Evolutionary conservation across 2,888 invertebrate genomes (phyloP).

Genomic region (Drosophila differens): DNA sequence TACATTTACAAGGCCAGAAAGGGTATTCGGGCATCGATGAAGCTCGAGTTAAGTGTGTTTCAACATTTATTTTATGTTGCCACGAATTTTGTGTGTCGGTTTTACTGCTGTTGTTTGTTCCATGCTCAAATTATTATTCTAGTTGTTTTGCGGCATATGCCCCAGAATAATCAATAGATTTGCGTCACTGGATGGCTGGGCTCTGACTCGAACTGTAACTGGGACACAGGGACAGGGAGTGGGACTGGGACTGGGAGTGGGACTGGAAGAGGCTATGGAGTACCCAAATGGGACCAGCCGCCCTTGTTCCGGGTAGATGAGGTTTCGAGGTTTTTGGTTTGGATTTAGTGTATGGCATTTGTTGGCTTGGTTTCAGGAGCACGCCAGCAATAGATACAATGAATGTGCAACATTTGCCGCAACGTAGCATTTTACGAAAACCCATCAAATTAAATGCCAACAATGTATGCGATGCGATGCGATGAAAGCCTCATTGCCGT

Average conservation of each 20-base stretch:
- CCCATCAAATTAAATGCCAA: neutral
- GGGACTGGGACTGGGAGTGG: too few relatives aligned
- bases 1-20: neutral
- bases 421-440: neutral
- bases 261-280: neutral
- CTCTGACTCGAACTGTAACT: neutral
- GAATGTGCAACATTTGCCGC: constrained; percentile 5
- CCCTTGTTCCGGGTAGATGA: constrained; percentile 23
- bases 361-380: constrained; percentile 5
- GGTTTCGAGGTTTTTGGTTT: constrained; percentile 15
- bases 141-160: constrained; percentile 53
- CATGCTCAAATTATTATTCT: constrained; percentile 29
- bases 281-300: neutral
- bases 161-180: constrained; percentile 73
- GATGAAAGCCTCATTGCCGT: neutral
- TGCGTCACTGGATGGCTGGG: constrained; percentile 67
- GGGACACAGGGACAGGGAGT: neutral
- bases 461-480: neutral
- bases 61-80: constrained; percentile 37
- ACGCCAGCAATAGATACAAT: constrained; percentile 43
- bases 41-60: neutral
- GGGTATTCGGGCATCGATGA: constrained; percentile 9
- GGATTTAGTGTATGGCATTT: constrained; percentile 24
- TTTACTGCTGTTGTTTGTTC: constrained; percentile 20
- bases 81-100: constrained; percentile 28